Base-by-base conservation (phyloP, 92 coral and sea anemone genomes). In the Porites cylindrica region DNA sequence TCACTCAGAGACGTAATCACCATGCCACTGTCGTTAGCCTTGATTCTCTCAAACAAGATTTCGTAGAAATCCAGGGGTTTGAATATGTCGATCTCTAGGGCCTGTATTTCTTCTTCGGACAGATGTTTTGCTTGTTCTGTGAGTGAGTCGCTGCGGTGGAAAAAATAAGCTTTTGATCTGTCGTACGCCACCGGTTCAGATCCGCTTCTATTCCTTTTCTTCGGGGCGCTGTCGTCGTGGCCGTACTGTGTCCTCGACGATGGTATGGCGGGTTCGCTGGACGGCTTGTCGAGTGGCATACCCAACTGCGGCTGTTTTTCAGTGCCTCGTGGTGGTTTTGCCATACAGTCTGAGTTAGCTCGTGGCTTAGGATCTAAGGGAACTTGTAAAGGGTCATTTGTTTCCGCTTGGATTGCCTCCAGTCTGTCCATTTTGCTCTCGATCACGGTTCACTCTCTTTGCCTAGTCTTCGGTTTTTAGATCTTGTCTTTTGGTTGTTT, bases 31-130 rank as follows among this genome's bases (percentile, higher is more conserved):
- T 78, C 50, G 59, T 26, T 78, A 4, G 43, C 67, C 19, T 63
- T 78, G 70, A 78, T 78, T 78, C 70, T 62, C 4, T 43, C 50
- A n/a, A 78, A 78, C 82, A 78, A 38, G 11, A 78, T 62, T 78
- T 32, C 70, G 26, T 61, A 78, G 13, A 78, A 61, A 78, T 78
- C 82, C 58, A 78, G 70, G 1, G 82, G 70, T 23, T 78, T 78
- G 47, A 78, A 78, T 54, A 78, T 78, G 65, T 78, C 70, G 65
- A 78, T 62, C 38, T 61, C 82, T 1, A 78, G 70, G n/a, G 71
- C 24, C 8, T 43, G 16, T 10, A 78, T 62, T n/a, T 78, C 58
- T 17, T 78, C 82, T 52, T 78, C 14, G 16, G 82, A 78, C 18
- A 78, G 52, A n/a, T 78, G 18, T 24, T 78, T 63, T 54, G 82